Evolutionary conservation across 92 coral and sea anemone genomes (phyloP).

Genomic region (Chrysogorgia sp.): DNA sequence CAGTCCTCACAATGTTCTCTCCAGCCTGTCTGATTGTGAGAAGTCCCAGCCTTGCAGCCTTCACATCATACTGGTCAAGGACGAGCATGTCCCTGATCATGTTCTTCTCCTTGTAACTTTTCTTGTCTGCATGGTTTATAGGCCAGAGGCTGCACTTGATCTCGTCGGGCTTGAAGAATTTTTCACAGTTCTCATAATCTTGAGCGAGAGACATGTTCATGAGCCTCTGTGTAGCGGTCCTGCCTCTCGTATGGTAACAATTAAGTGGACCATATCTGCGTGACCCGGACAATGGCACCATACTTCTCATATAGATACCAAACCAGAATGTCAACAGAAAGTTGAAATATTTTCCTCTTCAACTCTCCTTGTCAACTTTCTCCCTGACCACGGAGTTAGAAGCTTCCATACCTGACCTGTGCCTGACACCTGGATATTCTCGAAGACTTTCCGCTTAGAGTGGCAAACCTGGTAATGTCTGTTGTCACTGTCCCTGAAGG

Average conservation of each 20-base stretch:
- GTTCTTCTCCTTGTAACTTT: not conserved
- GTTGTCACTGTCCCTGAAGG: not conserved
- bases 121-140: constrained; percentile 9
- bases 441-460: not conserved
- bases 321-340: constrained; percentile 1
- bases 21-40: too few species aligned
- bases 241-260: constrained; percentile 16
- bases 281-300: constrained; percentile 6
- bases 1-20: too few species aligned
- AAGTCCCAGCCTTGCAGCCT: not conserved
- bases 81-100: not conserved
- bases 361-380: constrained; percentile 11
- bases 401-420: not conserved
- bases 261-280: not conserved
- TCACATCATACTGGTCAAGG: not conserved
- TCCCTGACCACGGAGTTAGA: not conserved
- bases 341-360: constrained; percentile 1
- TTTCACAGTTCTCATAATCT: not conserved
- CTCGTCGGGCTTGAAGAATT: constrained; percentile 1
- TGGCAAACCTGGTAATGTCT: constrained; percentile 1
- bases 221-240: not conserved
- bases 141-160: not conserved
- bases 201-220: not conserved
- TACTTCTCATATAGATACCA: constrained; percentile 3
- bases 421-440: not conserved